These are phyloP conservation scores for Rapana venosa DNA, from an alignment of 2,888 invertebrate species.

Conservation along the genomic window DNA sequence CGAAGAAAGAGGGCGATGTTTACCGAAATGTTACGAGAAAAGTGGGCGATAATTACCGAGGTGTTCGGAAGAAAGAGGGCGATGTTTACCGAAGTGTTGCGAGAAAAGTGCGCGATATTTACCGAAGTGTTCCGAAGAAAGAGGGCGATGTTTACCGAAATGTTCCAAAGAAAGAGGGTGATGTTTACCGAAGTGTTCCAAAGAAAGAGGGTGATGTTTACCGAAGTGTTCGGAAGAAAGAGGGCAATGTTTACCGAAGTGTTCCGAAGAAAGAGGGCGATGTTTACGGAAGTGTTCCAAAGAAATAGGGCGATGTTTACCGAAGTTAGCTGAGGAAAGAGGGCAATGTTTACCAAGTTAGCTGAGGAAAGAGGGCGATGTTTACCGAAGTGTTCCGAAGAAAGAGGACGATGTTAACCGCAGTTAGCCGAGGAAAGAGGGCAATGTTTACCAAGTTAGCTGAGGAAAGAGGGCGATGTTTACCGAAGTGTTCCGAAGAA, in stretches of 20 bases:
- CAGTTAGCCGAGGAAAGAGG: neutral
- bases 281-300: neutral
- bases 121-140: neutral
- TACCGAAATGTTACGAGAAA: neutral
- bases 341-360: neutral
- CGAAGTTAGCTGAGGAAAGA: no score
- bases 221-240: neutral
- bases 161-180: neutral
- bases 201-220: neutral
- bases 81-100: no score
- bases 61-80: neutral
- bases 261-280: no score
- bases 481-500: neutral
- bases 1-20: neutral
- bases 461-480: neutral
- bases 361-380: neutral
- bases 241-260: neutral
- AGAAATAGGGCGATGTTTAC: neutral
- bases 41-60: neutral
- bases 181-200: neutral
- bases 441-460: slow-evolving; percentile 3
- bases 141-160: neutral
- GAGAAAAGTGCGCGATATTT: neutral
- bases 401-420: neutral
- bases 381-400: neutral